Percentiles rank a stretch among this genome's conserved stretches.
Conservation (phyloP, 2,113 vertebrate species). For the Vulpes vulpes region DNA sequence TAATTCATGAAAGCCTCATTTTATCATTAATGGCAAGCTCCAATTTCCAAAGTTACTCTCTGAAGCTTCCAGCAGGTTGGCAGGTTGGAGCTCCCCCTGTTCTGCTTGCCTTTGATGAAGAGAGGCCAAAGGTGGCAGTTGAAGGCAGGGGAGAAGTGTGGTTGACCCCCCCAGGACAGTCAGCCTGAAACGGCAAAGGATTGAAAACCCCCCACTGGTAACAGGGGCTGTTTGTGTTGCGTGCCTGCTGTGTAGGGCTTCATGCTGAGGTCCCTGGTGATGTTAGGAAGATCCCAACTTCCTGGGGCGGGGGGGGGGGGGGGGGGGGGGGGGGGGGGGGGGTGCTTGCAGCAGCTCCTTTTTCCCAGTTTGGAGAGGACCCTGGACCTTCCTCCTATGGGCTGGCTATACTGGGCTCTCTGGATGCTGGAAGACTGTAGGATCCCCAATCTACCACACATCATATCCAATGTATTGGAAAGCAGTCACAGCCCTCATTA, state of each 20-base stretch:
- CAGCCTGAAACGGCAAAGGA: rapidly evolving
- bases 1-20: background rate
- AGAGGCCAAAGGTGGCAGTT: too few relatives aligned
- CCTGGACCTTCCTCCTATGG: background rate
- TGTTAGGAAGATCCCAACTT: background rate
- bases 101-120: background rate
- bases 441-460: background rate
- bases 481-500: too few relatives aligned
- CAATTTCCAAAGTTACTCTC: background rate
- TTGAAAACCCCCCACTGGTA: background rate
- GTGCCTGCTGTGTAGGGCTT: background rate
- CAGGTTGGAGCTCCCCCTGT: background rate
- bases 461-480: background rate
- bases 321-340: rapidly evolving
- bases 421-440: background rate
- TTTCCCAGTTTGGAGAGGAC: background rate
- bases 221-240: too few relatives aligned
- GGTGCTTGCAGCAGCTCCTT: too few relatives aligned
- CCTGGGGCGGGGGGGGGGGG: rapidly evolving
- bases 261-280: background rate
- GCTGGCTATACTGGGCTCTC: background rate
- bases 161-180: background rate
- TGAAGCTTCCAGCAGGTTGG: background rate
- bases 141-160: background rate
- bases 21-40: background rate